Base-by-base conservation (phyloP, 1,140 invertebrate species). In the Conus ventricosus region DNA sequence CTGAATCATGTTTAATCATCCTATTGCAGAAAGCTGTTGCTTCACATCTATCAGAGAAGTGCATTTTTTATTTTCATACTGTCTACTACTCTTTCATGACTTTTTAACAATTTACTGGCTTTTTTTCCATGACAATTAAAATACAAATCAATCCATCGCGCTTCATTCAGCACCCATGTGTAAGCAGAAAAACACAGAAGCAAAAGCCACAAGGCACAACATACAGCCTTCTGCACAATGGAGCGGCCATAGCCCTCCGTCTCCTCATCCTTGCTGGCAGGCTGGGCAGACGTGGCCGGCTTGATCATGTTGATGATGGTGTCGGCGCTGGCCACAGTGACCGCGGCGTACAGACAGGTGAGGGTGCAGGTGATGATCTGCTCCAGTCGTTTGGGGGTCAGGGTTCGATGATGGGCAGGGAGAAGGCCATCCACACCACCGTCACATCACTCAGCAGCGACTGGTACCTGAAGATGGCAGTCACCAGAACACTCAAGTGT, bases 371-470 rank as follows among this genome's bases (percentile, higher is more conserved):
- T 95, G 0, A 96, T 97, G 54, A 99, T 95, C 93, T 98, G 97
- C 76, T 97, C 96, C 84, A 99, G 96, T 92, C 98, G 97, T 6
- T 96, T 96, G 0, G 97, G 96, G 8, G 97, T 98, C 81, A 99
- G 95, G 98, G 98, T 95, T 99, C 98, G 53, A 98, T 94, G 87
- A 98, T 96, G 4, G 98, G 98, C 87, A 99, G 94, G 23, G 97
- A 97, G 88, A 98, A 96, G 2, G 98, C 97, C 90, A 97, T 97
- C 92, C 97, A 97, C 67, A 98, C 97, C 81, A 98, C 97, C 80
- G 97, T 97, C 76, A 98, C 97, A 93, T 99, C 98, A 90, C 97
- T 97, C 51, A 98, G 96, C 57, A 98, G 95, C 87, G 96, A 96
- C 91, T 97, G 97, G 83, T 97, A 96, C 91, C 97, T 98, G 92